Base-by-base conservation (phyloP, 2,797 vertebrate species). In the Notoglanidium macrostoma region DNA sequence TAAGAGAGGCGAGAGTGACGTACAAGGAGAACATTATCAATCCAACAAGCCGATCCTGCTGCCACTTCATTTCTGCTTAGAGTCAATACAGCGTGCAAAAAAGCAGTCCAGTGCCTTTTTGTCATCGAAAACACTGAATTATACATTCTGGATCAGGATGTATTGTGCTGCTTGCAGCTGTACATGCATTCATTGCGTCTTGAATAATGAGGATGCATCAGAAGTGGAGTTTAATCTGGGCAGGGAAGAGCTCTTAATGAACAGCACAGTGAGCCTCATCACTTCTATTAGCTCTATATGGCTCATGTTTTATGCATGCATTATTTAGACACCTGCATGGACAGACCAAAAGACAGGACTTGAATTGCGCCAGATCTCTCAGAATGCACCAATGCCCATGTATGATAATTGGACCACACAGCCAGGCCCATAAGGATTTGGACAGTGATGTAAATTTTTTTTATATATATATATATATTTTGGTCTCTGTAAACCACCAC, bases 1-100 rank as follows among this genome's bases (percentile, higher is more conserved):
- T 91, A 86, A 90, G 87, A 86, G 49, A 88, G 87, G 87, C 84
- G 88, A 84, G 87, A 29, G 87, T 90, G 90, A 92, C 88, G 89
- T 88, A 86, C 82, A 83, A 57, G 63, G 55, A 85, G 81, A 90
- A 90, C 90, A 92, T 70, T 77, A 88, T 85, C 85, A 89, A 81
- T 26, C 81, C 87, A 86, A 88, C 83, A 54, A 74, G 74, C 70
- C 40, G 65, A 88, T 86, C 80, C 83, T 59, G 83, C 74, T 23
- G 78, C 88, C 88, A 88, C 83, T 88, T 80, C 85, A 85, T 83
- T 86, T 79, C 85, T 79, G 85, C 79, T 90, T 87, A 84, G 65
- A 84, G 74, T 61, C 72, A 90, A 90, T 88, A 89, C 88, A 88
- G 67, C 32, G 65, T 35, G 19, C 15, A 85, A 77, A 35, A 40